Base-by-base conservation (phyloP, 2,888 invertebrate genomes). In the Neelides folsomi region DNA sequence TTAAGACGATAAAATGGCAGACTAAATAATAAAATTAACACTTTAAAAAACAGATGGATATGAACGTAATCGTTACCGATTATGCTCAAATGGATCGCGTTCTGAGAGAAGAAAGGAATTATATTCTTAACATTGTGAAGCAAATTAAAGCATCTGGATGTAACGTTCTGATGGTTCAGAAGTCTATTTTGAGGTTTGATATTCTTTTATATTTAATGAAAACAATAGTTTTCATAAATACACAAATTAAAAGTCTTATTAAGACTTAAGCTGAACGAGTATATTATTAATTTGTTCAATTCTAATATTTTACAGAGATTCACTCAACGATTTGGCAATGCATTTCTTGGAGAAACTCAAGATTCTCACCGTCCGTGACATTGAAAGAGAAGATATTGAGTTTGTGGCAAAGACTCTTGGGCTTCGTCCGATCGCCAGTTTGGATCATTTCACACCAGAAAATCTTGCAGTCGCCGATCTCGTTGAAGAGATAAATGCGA, bases 11-110 rank as follows among this genome's bases (percentile, higher is more conserved):
- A n/a, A n/a, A n/a, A 18, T 51, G 18, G 16, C 12, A 8, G 13
- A 20, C 7, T 34, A n/a, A n/a, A 6, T 49, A 51, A 34, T 13
- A 44, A 15, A 20, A 15, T 20, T 8, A 18, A 10, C 9, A 10
- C 9, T 10, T 10, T 12, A 36, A 9, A 36, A 36, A 10, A 10
- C 66, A 86, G 82, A 93, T 94, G 90, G 92, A 93, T 67, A 90
- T 92, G 73, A 92, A 84, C 69, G 84, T 89, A 2, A 79, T 99
- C 65, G 92, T 99, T 18, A 90, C 94, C 0, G 98, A 99, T 71
- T 99, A 99, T 71, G 82, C 95, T n/a, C 95, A 95, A 47, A 99
- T 99, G 98, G 98, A 99, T 71, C 80, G 98, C 53, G 92, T 98
- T 1, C 72, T 99, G 54, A 87, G 93, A 68, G 98, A 99, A 71